A percentile compares a stretch with the other conserved stretches of the same genome.
These are phyloP conservation scores for Pelodiscus sinensis DNA, from an alignment of 2,113 vertebrate species.

Conservation along the genomic window DNA sequence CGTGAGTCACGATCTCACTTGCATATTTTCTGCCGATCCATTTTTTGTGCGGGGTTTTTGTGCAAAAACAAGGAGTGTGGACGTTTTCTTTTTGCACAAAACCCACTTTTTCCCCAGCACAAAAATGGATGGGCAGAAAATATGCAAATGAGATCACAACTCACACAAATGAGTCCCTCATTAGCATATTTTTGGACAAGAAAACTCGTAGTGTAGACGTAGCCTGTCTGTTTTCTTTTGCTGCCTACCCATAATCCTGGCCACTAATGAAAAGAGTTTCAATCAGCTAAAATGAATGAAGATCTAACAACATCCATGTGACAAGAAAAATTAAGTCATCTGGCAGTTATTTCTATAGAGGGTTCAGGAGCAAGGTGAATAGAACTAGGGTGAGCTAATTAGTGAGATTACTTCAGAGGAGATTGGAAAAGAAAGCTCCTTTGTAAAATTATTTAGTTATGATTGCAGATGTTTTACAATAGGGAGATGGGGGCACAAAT, in stretches of 20 bases:
- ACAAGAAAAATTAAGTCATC: neutral
- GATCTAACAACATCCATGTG: neutral
- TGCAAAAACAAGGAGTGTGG: too few species aligned
- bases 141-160: too few species aligned
- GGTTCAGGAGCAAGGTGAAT: neutral
- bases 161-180: too few species aligned
- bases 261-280: neutral
- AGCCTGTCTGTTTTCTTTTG: neutral
- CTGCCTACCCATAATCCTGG: neutral
- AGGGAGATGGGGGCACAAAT: neutral
- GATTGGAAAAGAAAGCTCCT: neutral
- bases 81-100: too few species aligned
- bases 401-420: neutral
- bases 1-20: too few species aligned
- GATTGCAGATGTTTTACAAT: neutral
- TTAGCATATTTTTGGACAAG: too few species aligned
- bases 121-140: too few species aligned
- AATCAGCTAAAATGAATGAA: neutral
- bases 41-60: too few species aligned
- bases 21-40: too few species aligned
- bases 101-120: too few species aligned
- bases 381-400: neutral
- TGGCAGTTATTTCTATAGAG: neutral
- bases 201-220: too few species aligned
- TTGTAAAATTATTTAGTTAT: neutral